Evolutionary conservation across 2,888 invertebrate species (phyloP), one percentile per base, ranked within the genome.

Genomic region (Eristalis intricaria): DNA sequence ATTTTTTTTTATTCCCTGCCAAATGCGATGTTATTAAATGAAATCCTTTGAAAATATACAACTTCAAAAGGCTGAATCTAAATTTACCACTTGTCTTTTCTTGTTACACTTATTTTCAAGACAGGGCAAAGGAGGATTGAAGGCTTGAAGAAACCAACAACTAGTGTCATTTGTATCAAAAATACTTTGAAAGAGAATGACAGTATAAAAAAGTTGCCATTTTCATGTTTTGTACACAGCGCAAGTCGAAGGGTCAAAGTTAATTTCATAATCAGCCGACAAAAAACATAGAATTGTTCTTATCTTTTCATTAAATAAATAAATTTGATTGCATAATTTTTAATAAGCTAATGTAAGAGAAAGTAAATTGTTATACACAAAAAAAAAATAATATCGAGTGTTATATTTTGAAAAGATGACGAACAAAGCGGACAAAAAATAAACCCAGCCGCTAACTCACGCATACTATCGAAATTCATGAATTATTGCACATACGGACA

Each of bases 281-380:
- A 22, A 35, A 75, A 69, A 40, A 71, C 38, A 79, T 81, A 66
- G 64, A 69, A 69, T 61, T 61, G 26, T 60, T 73, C 43, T 50
- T 74, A 60, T 26, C 69, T 60, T 50, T 79, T 63, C 70, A 63
- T 65, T 81, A 50, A 50, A 50, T 68, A 58, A 70, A 82, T 78
- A 73, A 61, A 56, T 69, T 83, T 71, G 87, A 80, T 87, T 87
- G 87, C 87, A 87, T 87, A 87, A 87, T 87, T 71, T 84, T 84
- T 76, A 87, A 79, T 84, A 87, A 68, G 76, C 68, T 76, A 76
- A 73, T 73, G 61, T 70, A 84, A 87, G 79, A 87, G 86, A 87
- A 87, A 87, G 84, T 87, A 87, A 87, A 84, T 87, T 84, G 87
- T 87, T 84, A 87, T 87, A 87, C 87, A 87, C 70, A 87, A 78